Conservation (phyloP, 2,888 invertebrate species). For the Apocheima hispidaria region DNA sequence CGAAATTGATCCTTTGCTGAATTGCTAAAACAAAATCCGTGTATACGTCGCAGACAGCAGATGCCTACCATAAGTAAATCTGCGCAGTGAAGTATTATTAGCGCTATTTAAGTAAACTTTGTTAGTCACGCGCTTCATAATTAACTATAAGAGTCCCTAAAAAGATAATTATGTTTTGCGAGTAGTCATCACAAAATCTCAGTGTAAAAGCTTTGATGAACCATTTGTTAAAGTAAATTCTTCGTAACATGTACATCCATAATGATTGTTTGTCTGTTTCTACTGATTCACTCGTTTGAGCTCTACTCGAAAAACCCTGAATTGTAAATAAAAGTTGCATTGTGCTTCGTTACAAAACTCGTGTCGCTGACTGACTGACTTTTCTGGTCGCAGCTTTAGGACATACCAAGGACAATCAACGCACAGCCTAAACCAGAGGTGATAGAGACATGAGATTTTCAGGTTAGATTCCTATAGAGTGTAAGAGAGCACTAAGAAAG, state of each 20-base stretch:
- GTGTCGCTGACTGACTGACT: too few species aligned
- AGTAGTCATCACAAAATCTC: conserved; percentile 4
- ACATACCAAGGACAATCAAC: too few species aligned
- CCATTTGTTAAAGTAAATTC: neutral
- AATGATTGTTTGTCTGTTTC: neutral
- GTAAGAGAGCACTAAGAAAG: too few species aligned
- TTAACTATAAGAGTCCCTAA: conserved; percentile 12
- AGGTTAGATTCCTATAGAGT: too few species aligned
- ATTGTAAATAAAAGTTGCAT: neutral
- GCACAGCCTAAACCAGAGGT: neutral
- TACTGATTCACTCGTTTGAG: neutral
- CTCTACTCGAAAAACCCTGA: neutral
- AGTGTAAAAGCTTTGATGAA: conserved; percentile 2
- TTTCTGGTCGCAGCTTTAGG: too few species aligned
- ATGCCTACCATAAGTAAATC: neutral
- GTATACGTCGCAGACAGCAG: neutral
- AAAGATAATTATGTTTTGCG: conserved; percentile 12
- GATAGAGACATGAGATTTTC: neutral
- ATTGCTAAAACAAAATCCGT: neutral
- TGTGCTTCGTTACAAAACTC: neutral
- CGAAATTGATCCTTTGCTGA: too few species aligned
- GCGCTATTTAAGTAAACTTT: conserved; percentile 1
- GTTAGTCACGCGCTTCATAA: conserved; percentile 11
- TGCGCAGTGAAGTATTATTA: neutral
- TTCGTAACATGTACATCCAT: neutral